Percentiles rank a stretch among this genome's conserved stretches.
phyloP scores from a whole-genome alignment of 2,888 invertebrate species.

The Patella depressa region DNA sequence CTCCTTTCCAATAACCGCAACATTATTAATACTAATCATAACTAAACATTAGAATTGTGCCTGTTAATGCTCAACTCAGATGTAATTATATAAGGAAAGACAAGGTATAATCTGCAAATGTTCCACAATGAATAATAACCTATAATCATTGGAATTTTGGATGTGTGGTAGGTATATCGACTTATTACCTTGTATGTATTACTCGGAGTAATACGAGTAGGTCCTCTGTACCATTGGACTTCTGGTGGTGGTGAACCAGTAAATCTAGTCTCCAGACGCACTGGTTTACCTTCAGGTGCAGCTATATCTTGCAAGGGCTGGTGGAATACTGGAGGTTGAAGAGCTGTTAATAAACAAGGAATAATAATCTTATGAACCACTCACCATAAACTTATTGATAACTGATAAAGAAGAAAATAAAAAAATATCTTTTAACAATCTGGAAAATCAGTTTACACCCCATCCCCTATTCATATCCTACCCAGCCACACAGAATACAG shows the following conservation, averaged over 20 bases:
- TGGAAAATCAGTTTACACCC: background rate
- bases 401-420: background rate
- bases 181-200: slow-evolving; percentile 50
- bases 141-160: no score
- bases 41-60: no score
- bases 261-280: slow-evolving; percentile 64
- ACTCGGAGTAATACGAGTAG: slow-evolving; percentile 65
- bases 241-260: slow-evolving; percentile 70
- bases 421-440: background rate
- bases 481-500: no score
- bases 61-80: no score
- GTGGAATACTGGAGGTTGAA: slow-evolving; percentile 71
- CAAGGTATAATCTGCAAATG: no score
- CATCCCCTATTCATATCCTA: no score
- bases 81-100: no score
- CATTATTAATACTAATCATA: no score
- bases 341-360: slow-evolving; percentile 72
- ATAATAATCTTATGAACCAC: slow-evolving; percentile 8
- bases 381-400: no score
- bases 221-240: slow-evolving; percentile 72
- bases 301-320: slow-evolving; percentile 63
- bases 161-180: no score
- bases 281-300: slow-evolving; percentile 64
- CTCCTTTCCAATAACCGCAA: no score
- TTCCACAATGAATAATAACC: no score